A percentile compares a stretch with the other conserved stretches of the same genome.
Evolutionary conservation across 2,113 vertebrate genomes (phyloP).

Genomic region (Pteropus alecto): DNA sequence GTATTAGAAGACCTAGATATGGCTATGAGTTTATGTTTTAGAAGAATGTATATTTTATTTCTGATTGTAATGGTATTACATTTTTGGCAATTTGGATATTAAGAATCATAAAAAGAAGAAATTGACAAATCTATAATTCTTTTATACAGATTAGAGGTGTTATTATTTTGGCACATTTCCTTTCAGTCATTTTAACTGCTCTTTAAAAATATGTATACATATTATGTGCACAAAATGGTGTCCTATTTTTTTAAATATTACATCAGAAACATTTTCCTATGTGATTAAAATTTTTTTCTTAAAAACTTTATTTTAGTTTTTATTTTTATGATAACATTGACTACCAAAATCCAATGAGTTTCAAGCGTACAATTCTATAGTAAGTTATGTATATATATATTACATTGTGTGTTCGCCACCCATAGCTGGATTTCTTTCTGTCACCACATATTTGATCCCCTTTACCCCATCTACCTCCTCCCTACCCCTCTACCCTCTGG

Average conservation of each 20-base stretch:
- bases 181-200: not conserved
- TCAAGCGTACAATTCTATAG: too few species aligned
- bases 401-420: too few species aligned
- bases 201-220: not conserved
- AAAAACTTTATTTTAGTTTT: too few species aligned
- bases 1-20: not conserved
- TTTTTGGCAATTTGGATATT: not conserved
- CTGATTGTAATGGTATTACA: not conserved
- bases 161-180: not conserved
- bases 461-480: too few species aligned
- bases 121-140: not conserved
- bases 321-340: too few species aligned
- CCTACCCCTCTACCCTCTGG: too few species aligned
- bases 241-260: not conserved
- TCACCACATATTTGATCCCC: too few species aligned
- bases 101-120: conserved; percentile 13
- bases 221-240: not conserved
- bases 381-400: too few species aligned
- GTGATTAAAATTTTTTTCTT: not conserved
- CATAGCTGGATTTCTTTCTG: too few species aligned
- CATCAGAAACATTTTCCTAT: not conserved
- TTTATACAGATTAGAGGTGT: not conserved
- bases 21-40: not conserved
- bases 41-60: not conserved
- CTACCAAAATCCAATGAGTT: too few species aligned